phyloP scores from a whole-genome alignment of 2,797 vertebrate species.

The Otolemur crassicaudatus region DNA sequence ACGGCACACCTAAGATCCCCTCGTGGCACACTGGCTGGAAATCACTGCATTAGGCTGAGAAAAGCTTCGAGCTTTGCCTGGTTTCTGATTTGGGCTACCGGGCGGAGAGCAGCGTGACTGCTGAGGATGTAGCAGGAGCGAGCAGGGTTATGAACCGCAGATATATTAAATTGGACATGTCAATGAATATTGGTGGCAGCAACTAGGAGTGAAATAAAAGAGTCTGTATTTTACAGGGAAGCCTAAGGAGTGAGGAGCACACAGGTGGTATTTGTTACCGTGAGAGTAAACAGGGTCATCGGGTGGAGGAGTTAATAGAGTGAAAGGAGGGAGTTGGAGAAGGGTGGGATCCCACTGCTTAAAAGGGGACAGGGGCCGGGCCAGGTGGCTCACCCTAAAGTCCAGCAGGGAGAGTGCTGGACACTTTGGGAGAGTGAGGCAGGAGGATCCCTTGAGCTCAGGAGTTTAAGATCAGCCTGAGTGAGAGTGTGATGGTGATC shows the following conservation, averaged over 20 bases:
- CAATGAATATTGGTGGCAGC: background rate
- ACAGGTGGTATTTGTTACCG: no score
- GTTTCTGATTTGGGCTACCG: background rate
- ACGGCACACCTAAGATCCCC: no score
- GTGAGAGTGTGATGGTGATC: no score
- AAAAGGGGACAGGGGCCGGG: background rate
- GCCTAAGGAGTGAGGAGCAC: no score
- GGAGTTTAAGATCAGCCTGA: background rate
- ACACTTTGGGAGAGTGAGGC: background rate
- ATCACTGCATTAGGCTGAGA: no score
- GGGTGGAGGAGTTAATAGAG: no score
- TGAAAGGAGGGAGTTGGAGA: background rate
- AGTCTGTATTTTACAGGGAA: background rate
- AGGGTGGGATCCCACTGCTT: background rate
- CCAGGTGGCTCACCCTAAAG: background rate
- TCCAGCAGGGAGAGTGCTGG: no score
- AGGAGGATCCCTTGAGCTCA: background rate
- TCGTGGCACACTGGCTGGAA: no score
- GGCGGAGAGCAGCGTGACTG: background rate
- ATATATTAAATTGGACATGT: no score
- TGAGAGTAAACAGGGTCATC: background rate
- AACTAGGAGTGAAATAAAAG: background rate
- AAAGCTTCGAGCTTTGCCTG: background rate
- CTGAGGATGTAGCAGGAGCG: rapidly evolving
- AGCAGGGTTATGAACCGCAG: background rate